Conservation (phyloP, 2,113 vertebrate species). For the Nycticebus coucang region DNA sequence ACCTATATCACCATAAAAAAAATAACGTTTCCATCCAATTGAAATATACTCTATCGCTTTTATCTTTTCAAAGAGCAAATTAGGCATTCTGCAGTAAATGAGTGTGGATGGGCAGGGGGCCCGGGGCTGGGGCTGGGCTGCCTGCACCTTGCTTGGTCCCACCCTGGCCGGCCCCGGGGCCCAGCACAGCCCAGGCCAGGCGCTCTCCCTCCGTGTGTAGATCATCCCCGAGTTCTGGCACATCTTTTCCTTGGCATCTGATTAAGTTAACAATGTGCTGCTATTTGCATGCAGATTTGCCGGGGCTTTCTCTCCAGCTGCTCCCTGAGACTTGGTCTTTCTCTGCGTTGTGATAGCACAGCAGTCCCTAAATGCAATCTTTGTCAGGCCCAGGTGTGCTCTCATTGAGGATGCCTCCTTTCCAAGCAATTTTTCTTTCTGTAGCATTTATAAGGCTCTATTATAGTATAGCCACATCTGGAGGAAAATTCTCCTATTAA, state of each 20-base stretch:
- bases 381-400: slow-evolving; percentile 99
- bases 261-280: slow-evolving; percentile 99
- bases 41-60: slow-evolving; percentile 80
- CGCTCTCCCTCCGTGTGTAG: slow-evolving; percentile 86
- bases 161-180: slow-evolving; percentile 79
- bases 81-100: slow-evolving; percentile 71
- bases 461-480: slow-evolving; percentile 99
- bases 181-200: slow-evolving; percentile 79
- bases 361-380: slow-evolving; percentile 99
- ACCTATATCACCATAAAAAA: slow-evolving; percentile 83
- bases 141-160: slow-evolving; percentile 85
- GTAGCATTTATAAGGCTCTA: slow-evolving; percentile 97
- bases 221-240: slow-evolving; percentile 90
- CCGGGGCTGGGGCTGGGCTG: slow-evolving; percentile 73
- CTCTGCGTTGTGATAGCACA: slow-evolving; percentile 97
- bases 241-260: slow-evolving; percentile 99
- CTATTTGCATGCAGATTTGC: slow-evolving; percentile 99
- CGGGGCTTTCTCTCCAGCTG: slow-evolving; percentile 94
- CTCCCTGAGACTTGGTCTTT: slow-evolving; percentile 93
- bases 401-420: slow-evolving; percentile 96
- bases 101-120: slow-evolving; percentile 60
- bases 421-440: slow-evolving; percentile 94
- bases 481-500: slow-evolving; percentile 94
- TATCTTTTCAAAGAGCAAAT: slow-evolving; percentile 70
- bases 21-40: slow-evolving; percentile 77